These are phyloP conservation scores for Bryconaethiops microstoma DNA, from an alignment of 2,797 vertebrate species.

Conservation along the genomic window DNA sequence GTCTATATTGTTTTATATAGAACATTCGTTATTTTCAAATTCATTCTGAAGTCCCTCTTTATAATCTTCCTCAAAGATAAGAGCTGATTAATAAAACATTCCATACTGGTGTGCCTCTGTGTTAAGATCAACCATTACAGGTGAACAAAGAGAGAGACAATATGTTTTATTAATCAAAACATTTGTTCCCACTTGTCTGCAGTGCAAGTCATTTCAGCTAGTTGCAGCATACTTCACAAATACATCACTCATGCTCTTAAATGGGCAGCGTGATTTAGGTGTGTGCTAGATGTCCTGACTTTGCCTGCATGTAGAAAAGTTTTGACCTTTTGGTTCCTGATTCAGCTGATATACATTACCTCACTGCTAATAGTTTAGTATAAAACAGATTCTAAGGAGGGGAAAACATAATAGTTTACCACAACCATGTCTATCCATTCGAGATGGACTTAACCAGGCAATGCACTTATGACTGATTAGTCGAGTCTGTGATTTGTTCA, in stretches of 20 bases:
- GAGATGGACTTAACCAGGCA: not conserved
- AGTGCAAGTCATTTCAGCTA: slow-evolving; percentile 36
- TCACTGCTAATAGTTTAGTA: not conserved
- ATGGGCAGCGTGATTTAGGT: slow-evolving; percentile 17
- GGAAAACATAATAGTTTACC: no score
- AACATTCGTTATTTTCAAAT: not conserved
- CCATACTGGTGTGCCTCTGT: slow-evolving; percentile 7
- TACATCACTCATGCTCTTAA: slow-evolving; percentile 36
- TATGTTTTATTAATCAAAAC: slow-evolving; percentile 52
- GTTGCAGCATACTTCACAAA: slow-evolving; percentile 26
- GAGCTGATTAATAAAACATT: not conserved
- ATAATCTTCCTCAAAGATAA: not conserved
- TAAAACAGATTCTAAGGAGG: not conserved
- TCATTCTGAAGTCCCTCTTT: not conserved
- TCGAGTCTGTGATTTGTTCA: not conserved
- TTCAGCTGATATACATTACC: not conserved
- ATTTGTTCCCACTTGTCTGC: slow-evolving; percentile 33
- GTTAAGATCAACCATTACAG: slow-evolving; percentile 28
- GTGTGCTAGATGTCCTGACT: slow-evolving; percentile 45
- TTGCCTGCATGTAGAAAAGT: not conserved
- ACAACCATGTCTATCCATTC: not conserved
- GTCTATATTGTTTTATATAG: not conserved
- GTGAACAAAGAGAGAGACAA: slow-evolving; percentile 32
- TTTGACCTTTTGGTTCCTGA: not conserved
- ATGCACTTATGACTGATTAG: not conserved